phyloP scores from a whole-genome alignment of 2,113 vertebrate genomes.

The Copsychus sechellarum region DNA sequence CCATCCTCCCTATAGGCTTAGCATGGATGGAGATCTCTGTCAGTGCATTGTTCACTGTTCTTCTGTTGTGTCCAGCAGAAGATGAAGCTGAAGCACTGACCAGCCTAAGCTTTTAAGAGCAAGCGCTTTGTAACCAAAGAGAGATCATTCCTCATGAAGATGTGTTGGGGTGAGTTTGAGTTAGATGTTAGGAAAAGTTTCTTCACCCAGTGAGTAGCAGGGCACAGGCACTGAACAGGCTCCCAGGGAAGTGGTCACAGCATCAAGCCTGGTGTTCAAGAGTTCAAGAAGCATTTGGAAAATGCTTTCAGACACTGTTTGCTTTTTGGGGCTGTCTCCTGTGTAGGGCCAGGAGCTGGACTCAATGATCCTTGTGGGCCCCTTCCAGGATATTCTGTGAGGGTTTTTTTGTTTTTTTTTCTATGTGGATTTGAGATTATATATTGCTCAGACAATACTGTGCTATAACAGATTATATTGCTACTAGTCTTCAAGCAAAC shows the following conservation, averaged over 20 bases:
- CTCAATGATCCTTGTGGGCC: neutral
- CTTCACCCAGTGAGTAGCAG: neutral
- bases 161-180: neutral
- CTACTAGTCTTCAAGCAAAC: neutral
- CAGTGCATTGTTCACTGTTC: neutral
- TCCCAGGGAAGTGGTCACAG: neutral
- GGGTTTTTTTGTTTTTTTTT: neutral
- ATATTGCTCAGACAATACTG: neutral
- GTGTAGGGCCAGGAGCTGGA: neutral
- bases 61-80: neutral
- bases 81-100: neutral
- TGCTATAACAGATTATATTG: neutral
- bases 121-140: neutral
- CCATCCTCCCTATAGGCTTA: neutral
- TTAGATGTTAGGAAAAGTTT: neutral
- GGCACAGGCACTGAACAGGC: neutral
- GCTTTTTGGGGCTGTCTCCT: neutral
- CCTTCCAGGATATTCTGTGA: neutral
- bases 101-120: neutral
- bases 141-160: neutral
- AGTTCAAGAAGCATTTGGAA: neutral
- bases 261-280: neutral
- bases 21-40: neutral
- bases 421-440: neutral
- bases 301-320: neutral